Base-by-base conservation (phyloP, 2,888 invertebrate species). In the Lasioglossum marginatum region DNA sequence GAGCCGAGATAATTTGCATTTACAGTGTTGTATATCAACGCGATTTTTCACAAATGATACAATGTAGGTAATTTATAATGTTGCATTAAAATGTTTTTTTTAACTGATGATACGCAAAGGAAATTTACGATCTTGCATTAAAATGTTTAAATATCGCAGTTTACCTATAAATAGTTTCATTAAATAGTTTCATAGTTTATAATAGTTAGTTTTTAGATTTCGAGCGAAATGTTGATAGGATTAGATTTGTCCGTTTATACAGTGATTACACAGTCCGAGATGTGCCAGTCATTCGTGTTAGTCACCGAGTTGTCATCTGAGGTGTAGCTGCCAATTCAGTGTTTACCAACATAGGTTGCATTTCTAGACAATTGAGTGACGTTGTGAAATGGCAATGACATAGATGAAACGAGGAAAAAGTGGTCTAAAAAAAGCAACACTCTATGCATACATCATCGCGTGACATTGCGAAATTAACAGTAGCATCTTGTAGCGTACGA, bases 231-330 rank as follows among this genome's bases (percentile, higher is more conserved):
- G 31, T 63, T 16, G 63, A 63, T 34, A 34, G 8, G 31, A 31
- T 31, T n/a, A 6, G 31, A 16, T 19, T 0, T 63, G 66, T 70
- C 52, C 52, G 19, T 70, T 70, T 52, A 16, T 27, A 52, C 8
- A n/a, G 27, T 31, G 48, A 77, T 19, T 70, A 14, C 40, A 37
- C 37, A 37, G 12, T 57, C 23, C n/a, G n/a, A 37, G 37, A 48
- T 27, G 19, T 37, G 77, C 70, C 68, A 52, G 77, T 70, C 77
- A 52, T 70, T 70, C 37, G 31, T 19, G 14, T 77, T 77, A 77
- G 77, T 77, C 68, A 77, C 1, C 6, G 4, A 31, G 70, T 27
- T 27, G 19, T 37, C 52, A 19, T 23, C 34, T 70, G 31, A 37
- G 19, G 8, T 23, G 37, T 48, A 37, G 68, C 5, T 68, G 68